Conservation (phyloP, 92 coral and sea anemone genomes). For the Metridium senile region DNA sequence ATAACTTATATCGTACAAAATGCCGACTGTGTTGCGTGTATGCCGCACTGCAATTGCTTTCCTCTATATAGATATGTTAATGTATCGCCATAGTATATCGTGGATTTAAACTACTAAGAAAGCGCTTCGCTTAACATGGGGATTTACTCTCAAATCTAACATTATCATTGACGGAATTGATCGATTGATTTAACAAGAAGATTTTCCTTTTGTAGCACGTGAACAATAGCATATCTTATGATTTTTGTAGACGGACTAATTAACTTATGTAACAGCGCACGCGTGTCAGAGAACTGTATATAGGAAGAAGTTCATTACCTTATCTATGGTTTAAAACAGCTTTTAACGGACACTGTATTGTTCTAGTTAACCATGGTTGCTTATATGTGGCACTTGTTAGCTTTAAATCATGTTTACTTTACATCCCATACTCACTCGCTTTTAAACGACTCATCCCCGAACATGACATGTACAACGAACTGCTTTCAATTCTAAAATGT, state of each 20-base stretch:
- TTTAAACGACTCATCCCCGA: not conserved
- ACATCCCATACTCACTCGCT: not conserved
- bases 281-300: too few relatives aligned
- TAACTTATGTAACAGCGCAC: not conserved
- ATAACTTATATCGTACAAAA: constrained; percentile 1
- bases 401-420: not conserved
- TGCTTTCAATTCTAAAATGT: not conserved
- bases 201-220: not conserved
- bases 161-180: not conserved
- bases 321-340: not conserved
- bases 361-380: not conserved
- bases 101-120: not conserved
- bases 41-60: not conserved
- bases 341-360: not conserved
- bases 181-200: not conserved
- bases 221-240: not conserved
- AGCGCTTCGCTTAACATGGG: not conserved
- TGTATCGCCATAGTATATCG: not conserved
- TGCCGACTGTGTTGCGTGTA: not conserved
- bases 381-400: not conserved
- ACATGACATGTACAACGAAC: not conserved
- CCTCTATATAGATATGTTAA: not conserved
- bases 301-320: not conserved
- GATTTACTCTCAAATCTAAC: not conserved
- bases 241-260: too few relatives aligned